Evolutionary conservation across 2,888 invertebrate genomes (phyloP).

Genomic region (Cephus pygmeus): DNA sequence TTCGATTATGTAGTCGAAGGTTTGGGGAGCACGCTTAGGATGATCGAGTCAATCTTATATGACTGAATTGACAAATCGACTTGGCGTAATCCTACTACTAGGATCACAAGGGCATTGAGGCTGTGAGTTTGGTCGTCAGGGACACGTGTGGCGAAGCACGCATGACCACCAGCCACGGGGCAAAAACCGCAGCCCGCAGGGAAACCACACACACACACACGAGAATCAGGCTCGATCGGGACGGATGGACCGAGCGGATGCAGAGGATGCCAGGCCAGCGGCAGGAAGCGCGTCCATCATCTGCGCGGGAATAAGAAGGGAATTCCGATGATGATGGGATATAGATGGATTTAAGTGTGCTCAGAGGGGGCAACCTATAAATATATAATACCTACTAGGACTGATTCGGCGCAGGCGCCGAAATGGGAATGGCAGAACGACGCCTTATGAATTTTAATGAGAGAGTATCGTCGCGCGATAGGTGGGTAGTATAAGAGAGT

Average conservation of each 20-base stretch:
- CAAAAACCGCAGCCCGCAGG: not conserved
- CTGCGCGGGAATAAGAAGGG: not conserved
- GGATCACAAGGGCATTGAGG: not conserved
- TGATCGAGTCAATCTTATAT: not conserved
- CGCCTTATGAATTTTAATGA: slow-evolving; percentile 57
- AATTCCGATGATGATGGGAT: not conserved
- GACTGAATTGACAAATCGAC: not conserved
- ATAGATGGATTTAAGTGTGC: not conserved
- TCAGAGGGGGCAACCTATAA: slow-evolving; percentile 37
- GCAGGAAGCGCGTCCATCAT: no score
- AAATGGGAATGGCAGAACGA: slow-evolving; percentile 42
- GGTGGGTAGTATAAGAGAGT: slow-evolving; percentile 33
- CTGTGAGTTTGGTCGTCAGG: not conserved
- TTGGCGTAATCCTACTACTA: not conserved
- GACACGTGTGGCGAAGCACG: not conserved
- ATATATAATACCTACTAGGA: slow-evolving; percentile 42
- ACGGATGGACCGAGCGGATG: not conserved
- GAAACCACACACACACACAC: not conserved
- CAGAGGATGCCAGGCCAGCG: not conserved
- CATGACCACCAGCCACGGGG: not conserved
- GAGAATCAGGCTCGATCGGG: not conserved
- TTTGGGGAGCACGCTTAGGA: not conserved
- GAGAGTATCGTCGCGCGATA: slow-evolving; percentile 46
- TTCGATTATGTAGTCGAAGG: not conserved
- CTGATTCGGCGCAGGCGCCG: slow-evolving; percentile 31